Percentiles rank a stretch among this genome's conserved stretches.
These are phyloP conservation scores for Nematolebias whitei DNA, from an alignment of 2,113 vertebrate species.

Conservation along the genomic window DNA sequence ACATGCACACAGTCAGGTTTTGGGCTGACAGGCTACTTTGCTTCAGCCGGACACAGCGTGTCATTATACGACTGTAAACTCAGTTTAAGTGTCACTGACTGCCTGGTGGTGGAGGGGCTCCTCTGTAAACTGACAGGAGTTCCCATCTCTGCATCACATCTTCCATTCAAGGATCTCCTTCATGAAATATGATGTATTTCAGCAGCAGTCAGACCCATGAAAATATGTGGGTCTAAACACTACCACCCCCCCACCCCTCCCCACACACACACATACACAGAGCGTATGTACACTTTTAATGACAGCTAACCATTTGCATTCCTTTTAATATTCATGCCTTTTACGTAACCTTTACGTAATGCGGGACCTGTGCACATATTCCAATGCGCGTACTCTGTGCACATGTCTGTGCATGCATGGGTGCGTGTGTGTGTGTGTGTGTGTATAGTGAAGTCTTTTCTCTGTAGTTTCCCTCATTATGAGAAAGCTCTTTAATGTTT, in stretches of 20 bases:
- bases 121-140: conserved; percentile 39
- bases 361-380: conserved; percentile 57
- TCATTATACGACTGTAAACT: conserved; percentile 9
- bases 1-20: neutral
- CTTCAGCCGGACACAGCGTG: conserved; percentile 11
- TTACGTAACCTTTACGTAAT: conserved; percentile 78
- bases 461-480: conserved; percentile 80
- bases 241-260: too few species aligned
- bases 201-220: conserved; percentile 43
- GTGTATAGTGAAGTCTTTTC: conserved; percentile 67
- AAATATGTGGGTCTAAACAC: conserved; percentile 11
- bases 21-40: neutral
- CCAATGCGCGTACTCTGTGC: conserved; percentile 21
- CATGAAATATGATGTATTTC: conserved; percentile 55
- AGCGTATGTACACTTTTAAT: conserved; percentile 55
- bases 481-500: conserved; percentile 79
- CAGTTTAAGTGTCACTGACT: conserved; percentile 30
- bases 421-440: conserved; percentile 26
- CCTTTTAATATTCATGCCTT: conserved; percentile 74
- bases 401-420: conserved; percentile 16
- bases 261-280: conserved; percentile 19
- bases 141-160: conserved; percentile 42
- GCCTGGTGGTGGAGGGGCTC: conserved; percentile 11
- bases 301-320: conserved; percentile 57
- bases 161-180: conserved; percentile 49